These are phyloP conservation scores for Eupeodes luniger DNA, from an alignment of 2,888 invertebrate genomes.

Conservation along the genomic window DNA sequence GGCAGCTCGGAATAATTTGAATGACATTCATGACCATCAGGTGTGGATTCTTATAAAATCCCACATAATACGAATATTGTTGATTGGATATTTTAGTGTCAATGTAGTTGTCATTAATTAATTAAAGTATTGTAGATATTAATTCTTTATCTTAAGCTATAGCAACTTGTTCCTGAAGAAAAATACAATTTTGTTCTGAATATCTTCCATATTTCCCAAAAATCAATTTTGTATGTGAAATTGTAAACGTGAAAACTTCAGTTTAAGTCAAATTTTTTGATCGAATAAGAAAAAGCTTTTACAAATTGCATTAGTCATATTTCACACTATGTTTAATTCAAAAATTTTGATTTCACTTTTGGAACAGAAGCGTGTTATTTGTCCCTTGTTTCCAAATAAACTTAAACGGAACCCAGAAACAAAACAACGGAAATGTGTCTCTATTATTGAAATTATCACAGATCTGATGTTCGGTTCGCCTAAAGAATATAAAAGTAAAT, in stretches of 20 bases:
- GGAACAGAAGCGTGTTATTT: slow-evolving; percentile 22
- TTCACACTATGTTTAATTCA: too few species aligned
- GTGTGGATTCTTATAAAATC: slow-evolving; percentile 29
- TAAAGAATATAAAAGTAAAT: background rate
- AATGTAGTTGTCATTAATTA: too few species aligned
- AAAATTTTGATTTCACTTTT: background rate
- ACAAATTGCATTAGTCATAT: too few species aligned
- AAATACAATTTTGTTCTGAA: too few species aligned
- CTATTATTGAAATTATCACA: slow-evolving; percentile 71
- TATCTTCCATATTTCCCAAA: too few species aligned
- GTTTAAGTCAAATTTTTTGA: too few species aligned
- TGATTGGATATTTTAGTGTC: background rate
- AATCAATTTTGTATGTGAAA: too few species aligned
- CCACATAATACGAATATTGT: slow-evolving; percentile 37
- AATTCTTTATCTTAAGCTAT: too few species aligned
- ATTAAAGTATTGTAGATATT: too few species aligned
- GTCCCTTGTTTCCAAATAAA: slow-evolving; percentile 16
- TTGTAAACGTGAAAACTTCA: too few species aligned
- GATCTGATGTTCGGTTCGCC: slow-evolving; percentile 31
- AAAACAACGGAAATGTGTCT: slow-evolving; percentile 64
- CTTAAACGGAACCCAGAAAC: background rate
- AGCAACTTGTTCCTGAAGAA: too few species aligned
- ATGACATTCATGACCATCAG: background rate
- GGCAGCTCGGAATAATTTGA: background rate
- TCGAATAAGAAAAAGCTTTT: too few species aligned